Conservation (phyloP, 2,113 vertebrate genomes). For the Erinaceus europaeus region DNA sequence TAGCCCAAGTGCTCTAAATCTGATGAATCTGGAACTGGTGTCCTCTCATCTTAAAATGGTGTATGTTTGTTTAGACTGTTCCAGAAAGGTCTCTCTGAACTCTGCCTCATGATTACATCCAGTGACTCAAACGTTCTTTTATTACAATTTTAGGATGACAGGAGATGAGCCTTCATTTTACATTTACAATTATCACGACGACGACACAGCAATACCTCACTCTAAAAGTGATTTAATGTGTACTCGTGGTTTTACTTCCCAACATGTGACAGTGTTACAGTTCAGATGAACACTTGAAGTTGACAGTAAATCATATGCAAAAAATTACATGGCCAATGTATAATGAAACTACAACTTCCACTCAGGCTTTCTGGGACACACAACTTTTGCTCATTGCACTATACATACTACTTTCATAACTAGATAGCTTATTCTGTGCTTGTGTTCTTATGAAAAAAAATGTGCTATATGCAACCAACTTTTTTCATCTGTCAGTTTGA, state of each 20-base stretch:
- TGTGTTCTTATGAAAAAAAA: neutral
- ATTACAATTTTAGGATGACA: neutral
- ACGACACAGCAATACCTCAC: neutral
- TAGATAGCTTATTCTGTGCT: neutral
- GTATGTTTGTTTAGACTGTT: neutral
- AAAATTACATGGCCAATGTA: neutral
- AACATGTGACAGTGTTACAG: neutral
- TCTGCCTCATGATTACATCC: neutral
- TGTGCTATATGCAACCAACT: neutral
- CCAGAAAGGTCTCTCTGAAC: neutral
- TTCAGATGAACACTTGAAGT: neutral
- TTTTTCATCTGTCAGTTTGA: neutral
- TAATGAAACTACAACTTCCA: neutral
- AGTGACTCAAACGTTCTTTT: neutral
- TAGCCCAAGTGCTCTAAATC: neutral
- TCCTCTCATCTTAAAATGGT: neutral
- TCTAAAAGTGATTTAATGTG: neutral
- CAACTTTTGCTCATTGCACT: neutral
- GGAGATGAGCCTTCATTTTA: neutral
- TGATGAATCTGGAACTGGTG: rapidly evolving
- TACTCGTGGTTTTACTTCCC: neutral
- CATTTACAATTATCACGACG: neutral
- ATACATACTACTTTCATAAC: neutral
- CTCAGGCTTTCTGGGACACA: rapidly evolving
- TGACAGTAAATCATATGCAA: neutral